These are phyloP conservation scores for Phoebastria nigripes DNA, from an alignment of 2,797 vertebrate species.

Conservation along the genomic window DNA sequence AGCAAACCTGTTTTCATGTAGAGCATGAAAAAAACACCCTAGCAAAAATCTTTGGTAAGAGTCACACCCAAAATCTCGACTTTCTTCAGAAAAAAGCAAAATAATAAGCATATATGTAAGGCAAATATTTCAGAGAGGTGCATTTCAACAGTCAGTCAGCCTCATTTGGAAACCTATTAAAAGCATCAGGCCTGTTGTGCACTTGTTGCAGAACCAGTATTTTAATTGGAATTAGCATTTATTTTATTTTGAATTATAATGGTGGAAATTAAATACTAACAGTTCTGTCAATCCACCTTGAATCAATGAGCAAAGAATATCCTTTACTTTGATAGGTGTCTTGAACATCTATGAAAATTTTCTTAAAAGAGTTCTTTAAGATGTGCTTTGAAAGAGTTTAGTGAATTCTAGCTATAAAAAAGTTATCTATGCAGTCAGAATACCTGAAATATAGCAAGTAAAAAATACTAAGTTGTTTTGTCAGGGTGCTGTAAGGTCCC, in stretches of 20 bases:
- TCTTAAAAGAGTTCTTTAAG: background rate
- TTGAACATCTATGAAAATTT: background rate
- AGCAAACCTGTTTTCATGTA: background rate
- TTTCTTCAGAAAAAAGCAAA: background rate
- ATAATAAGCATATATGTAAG: background rate
- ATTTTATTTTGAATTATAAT: background rate
- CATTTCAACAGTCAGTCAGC: background rate
- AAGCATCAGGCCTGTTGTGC: background rate
- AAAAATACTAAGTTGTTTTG: background rate
- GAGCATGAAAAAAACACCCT: background rate
- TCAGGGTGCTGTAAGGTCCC: background rate
- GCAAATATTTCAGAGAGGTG: background rate
- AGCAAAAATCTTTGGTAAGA: background rate
- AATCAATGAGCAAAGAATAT: background rate
- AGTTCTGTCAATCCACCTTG: background rate
- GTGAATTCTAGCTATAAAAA: background rate
- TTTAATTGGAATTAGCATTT: background rate
- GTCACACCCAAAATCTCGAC: background rate
- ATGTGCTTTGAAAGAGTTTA: background rate
- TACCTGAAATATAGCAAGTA: background rate
- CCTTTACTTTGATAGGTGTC: background rate
- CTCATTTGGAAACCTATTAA: background rate
- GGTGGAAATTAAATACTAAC: background rate
- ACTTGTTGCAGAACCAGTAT: background rate
- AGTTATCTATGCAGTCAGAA: background rate